These are phyloP conservation scores for Tineola bisselliella DNA, from an alignment of 2,888 invertebrate species.

Conservation along the genomic window DNA sequence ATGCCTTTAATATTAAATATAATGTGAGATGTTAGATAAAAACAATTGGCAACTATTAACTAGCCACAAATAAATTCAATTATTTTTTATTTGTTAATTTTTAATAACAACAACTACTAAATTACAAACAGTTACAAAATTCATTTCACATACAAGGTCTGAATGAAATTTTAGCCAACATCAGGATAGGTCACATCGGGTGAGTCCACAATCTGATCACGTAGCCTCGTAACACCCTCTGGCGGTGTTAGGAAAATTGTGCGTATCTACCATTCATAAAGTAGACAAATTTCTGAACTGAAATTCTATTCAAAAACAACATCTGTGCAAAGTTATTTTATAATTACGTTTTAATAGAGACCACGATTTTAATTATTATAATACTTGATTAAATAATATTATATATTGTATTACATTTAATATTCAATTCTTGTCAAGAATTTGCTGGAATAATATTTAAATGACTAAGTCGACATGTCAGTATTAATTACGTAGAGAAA, in stretches of 20 bases:
- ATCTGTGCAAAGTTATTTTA: neutral
- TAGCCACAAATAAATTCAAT: no score
- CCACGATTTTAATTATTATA: no score
- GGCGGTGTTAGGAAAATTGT: neutral
- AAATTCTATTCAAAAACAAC: neutral
- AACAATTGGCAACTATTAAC: no score
- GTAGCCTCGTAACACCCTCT: slow-evolving; percentile 16
- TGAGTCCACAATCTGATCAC: slow-evolving; percentile 24
- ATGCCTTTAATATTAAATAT: neutral
- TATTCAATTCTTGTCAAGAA: no score
- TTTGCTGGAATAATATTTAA: no score
- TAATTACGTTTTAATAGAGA: neutral
- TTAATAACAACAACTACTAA: no score
- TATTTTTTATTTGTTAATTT: no score
- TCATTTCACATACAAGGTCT: slow-evolving; percentile 7
- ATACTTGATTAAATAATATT: no score
- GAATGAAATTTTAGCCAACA: slow-evolving; percentile 11
- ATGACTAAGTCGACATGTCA: no score
- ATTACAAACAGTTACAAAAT: no score
- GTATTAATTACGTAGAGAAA: neutral
- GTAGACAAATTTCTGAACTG: neutral
- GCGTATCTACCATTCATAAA: neutral
- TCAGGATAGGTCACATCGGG: slow-evolving; percentile 15
- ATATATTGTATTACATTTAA: no score
- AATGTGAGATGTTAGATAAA: no score